Base-by-base conservation (phyloP, 1,140 invertebrate species). In the Caerostris darwini region DNA sequence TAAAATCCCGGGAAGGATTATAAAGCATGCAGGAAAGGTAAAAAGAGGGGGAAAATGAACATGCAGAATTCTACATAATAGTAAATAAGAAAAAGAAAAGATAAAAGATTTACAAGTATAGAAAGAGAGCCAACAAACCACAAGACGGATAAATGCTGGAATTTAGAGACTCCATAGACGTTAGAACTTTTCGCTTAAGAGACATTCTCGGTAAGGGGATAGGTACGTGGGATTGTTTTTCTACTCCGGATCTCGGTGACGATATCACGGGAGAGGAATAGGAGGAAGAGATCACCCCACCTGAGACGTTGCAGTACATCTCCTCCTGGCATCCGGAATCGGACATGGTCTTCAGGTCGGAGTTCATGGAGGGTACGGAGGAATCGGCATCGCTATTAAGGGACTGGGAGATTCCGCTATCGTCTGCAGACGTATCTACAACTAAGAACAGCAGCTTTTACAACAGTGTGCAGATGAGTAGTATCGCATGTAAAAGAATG, bases 81-180 rank as follows among this genome's bases (percentile, higher is more conserved):
- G 34, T 34, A 34, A 34, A 64, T 64, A 56, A 56, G 34, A 17
- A 12, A 57, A 89, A n/a, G 87, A 69, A 89, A 14, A 83, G 82
- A 83, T 5, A 57, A 7, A 59, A 59, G 71, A 50, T 77, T 50
- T 50, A 17, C 4, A 50, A 77, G 71, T 64, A 88, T 6, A 91
- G 71, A 91, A 17, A 57, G 77, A 86, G 92, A 59, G 59, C 92
- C 83, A 85, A 94, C 92, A 59, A 94, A 94, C 92, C 92, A 94
- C 83, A 94, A 88, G 92, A 88, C 69, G 92, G 92, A 94, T 94
- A 94, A 82, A 82, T 89, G 69, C 92, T 94, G 86, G 86, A 94
- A 94, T 89, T 89, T 19, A 94, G 17, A 81, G 92, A 89, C 71
- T 81, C 85, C 86, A 89, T 67, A 88, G 92, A 94, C n/a, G 92